Evolutionary conservation across 2,888 invertebrate species (phyloP), one percentile per base, ranked within the genome.

Genomic region (Caprella mutica): DNA sequence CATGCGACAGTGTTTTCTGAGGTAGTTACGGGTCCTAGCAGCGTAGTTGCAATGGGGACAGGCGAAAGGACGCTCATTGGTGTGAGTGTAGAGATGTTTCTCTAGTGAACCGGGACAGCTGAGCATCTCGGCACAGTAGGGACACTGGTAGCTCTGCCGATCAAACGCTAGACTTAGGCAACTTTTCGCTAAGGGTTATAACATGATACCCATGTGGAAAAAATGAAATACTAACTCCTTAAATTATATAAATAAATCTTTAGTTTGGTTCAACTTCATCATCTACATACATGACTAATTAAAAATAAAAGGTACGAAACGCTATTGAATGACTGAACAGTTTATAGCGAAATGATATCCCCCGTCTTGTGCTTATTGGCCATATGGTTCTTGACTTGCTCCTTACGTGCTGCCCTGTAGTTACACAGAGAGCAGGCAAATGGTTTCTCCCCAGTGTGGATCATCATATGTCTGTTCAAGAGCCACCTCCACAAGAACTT

Each of bases 401-500:
- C 63, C 29, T 55, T 59, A 14, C 63, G 54, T 46, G 57, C 54
- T 26, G 63, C 63, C 23, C 59, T 56, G 44, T 63, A 59, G 1
- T 53, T 30, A 42, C 63, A 63, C 42, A 57, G 56, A 24, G 57
- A 55, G 38, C 63, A 63, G 26, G 55, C 29, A 26, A 50, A 59
- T 9, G 63, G 63, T 42, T 63, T 63, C 54, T 63, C 63, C 14
- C 63, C 63, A 19, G 63, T 63, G 38, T 63, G 63, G 17, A 57
- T 63, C 26, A 48, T 54, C 63, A 63, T 63, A 50, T 63, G 63
- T 19, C 63, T 55, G 39, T 54, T 39, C 39, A 63, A 43, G 48
- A 63, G 44, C 63, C 63, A 63, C 52, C 59, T 48, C 55, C 57
- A 59, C 35, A 59, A 52, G 53, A 63, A 63, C 57, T 59, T 63